A percentile compares a stretch with the other conserved stretches of the same genome.
phyloP scores from a whole-genome alignment of 2,888 invertebrate genomes.

The Ormyrus pomaceus region DNA sequence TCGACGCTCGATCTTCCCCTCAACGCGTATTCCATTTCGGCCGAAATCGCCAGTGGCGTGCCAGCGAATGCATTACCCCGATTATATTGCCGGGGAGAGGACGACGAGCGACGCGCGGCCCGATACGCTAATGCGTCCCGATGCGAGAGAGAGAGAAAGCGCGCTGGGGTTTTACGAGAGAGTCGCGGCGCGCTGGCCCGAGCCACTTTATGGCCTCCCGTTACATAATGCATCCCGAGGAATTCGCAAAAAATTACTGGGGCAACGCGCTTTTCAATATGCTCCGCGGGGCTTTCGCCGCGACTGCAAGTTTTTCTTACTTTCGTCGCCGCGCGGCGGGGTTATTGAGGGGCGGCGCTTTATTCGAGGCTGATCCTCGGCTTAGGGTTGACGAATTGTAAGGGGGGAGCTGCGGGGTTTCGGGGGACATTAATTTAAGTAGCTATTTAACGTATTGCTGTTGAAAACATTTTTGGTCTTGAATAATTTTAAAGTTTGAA shows the following conservation, averaged over 20 bases:
- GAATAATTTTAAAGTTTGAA: too few species aligned
- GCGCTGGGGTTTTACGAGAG: conserved; percentile 35
- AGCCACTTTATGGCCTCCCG: conserved; percentile 14
- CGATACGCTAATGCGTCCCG: conserved; percentile 46
- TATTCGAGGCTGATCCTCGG: too few species aligned
- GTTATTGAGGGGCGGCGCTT: too few species aligned
- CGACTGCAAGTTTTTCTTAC: neutral
- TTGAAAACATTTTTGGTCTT: too few species aligned
- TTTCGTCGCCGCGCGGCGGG: too few species aligned
- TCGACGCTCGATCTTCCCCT: neutral
- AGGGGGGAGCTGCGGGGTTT: too few species aligned
- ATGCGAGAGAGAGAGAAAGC: neutral
- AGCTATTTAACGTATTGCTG: too few species aligned
- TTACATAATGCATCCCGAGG: conserved; percentile 25
- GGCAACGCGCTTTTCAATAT: neutral
- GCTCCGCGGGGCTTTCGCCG: neutral
- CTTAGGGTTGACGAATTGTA: too few species aligned
- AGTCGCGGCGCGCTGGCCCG: neutral
- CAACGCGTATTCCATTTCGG: conserved; percentile 41
- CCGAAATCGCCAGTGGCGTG: conserved; percentile 36
- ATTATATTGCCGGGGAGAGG: conserved; percentile 28
- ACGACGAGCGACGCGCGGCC: neutral
- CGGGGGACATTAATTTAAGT: too few species aligned
- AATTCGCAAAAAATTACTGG: conserved; percentile 40
- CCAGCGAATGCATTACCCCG: conserved; percentile 51